Evolutionary conservation across 1,140 invertebrate genomes (phyloP), one percentile per base, ranked within the genome.

Genomic region (Leguminivora glycinivorella): DNA sequence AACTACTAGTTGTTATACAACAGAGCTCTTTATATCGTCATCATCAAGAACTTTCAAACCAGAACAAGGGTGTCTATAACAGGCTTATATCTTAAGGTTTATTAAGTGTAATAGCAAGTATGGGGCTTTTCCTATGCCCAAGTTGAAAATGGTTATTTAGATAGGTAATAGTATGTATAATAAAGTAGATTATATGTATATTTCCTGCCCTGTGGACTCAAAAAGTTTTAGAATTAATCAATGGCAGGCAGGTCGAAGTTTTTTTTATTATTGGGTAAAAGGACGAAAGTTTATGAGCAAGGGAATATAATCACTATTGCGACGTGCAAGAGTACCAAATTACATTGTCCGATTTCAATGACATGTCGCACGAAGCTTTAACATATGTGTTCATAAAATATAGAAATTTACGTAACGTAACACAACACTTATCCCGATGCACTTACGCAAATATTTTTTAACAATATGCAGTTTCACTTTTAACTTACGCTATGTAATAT

Each of bases 241-340:
- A 22, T 52, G 47, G 47, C 47, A 52, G 47, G 47, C 40, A 52
- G 17, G 2, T 52, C 14, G n/a, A 52, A 52, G n/a, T 22, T 47
- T 17, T 40, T 17, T 47, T 1, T 17, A 19, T 22, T 19, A 52
- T 22, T 22, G 19, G 17, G 6, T 52, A 52, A 52, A 52, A 52
- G 47, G 47, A 52, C 19, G 47, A 52, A 52, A 52, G 47, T 22
- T 22, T 52, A 52, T 22, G 47, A 52, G 19, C 47, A 52, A 52
- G 47, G 47, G 47, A 52, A 52, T 52, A 52, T n/a, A 52, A 52
- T 52, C 40, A 43, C 40, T n/a, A n/a, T n/a, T 47, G 43, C 43
- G n/a, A 47, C n/a, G 14, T 47, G 3, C 43, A 47, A 17, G n/a
- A 19, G n/a, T 6, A 5, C 4, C 43, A 47, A 47, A 47, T 17